Evolutionary conservation across 2,113 vertebrate species (phyloP), one percentile per base, ranked within the genome.

Genomic region (Phrynosoma platyrhinos): DNA sequence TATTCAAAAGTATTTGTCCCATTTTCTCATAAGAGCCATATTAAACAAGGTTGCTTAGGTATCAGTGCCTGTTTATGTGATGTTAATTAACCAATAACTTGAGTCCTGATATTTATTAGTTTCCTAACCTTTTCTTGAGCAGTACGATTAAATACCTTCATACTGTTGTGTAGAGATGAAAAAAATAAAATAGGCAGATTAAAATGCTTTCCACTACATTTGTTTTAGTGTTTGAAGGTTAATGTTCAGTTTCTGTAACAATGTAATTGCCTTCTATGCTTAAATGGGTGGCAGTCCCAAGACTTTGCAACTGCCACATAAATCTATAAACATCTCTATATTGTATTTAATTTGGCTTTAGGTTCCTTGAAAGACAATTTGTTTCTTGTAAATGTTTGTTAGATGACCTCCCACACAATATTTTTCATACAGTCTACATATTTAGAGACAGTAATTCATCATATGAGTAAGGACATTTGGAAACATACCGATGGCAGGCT

Each of bases 191-290:
- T 62, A 47, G 74, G 42, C 12, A 90, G 76, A 93, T 75, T 85
- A 79, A 89, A 90, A 72, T 92, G 79, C 92, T 90, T 93, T 92
- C 82, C 71, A 89, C 69, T 55, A 91, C 80, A 91, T 91, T 90
- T 93, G 92, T 92, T 93, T 92, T 91, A 93, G 85, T 62, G 84
- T 87, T 18, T 90, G 62, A 93, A 94, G 83, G 79, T 85, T 91
- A 92, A 88, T 79, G 71, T 84, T 82, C 84, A 92, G 78, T 91
- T 94, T 89, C 53, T 87, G 14, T 83, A 91, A 74, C 90, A 88
- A 91, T 94, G 87, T 91, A 93, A 93, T 92, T 91, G 92, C 47
- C 91, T 89, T 89, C 69, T 87, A 76, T 89, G 82, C 87, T 93
- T 91, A 91, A 93, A 91, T 91, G 62, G 64, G 47, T 32, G 88